Evolutionary conservation across 2,888 invertebrate genomes (phyloP), one percentile per base, ranked within the genome.

Genomic region (Miltochrista miniata): DNA sequence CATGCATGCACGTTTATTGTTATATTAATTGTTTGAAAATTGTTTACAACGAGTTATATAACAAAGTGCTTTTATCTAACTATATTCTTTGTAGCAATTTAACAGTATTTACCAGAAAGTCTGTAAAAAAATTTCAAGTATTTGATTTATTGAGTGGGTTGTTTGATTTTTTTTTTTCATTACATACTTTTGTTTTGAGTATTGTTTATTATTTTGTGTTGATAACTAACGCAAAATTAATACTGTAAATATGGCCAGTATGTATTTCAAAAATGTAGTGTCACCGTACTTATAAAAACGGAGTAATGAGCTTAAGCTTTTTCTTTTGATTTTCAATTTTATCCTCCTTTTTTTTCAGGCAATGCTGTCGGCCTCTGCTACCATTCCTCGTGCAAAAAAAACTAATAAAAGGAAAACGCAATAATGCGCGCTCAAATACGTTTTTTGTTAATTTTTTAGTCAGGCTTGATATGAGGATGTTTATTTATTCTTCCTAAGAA

Each of bases 341-440:
- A 31, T 85, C 76, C 77, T 76, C 65, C 64, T 85, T 92, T 85
- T 87, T 86, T 93, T 94, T 75, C 93, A 95, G 95, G 93, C 94
- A 81, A 88, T 93, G 86, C 89, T 93, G 87, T 88, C 93, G 77
- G 94, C 93, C 77, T 94, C 93, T 83, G 94, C 95, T 78, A 95
- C 95, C 68, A 92, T 96, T 68, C 95, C 95, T 67, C 93, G 95
- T 82, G 93, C 93, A 90, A 95, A 95, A 92, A 95, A 95, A 86
- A 84, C 94, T 58, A 93, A 92, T 81, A 95, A 95, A 93, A 94
- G 95, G 92, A 95, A 95, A 92, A 93, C 90, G 48, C 90, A 90
- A 76, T 90, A 86, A 72, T 65, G 63, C 54, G 51, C 62, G 65
- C 49, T 48, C 58, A 62, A 70, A 67, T 65, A 70, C 67, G 51